A percentile compares a stretch with the other conserved stretches of the same genome.
phyloP scores from a whole-genome alignment of 2,113 vertebrate genomes.

The Phaethon lepturus region DNA sequence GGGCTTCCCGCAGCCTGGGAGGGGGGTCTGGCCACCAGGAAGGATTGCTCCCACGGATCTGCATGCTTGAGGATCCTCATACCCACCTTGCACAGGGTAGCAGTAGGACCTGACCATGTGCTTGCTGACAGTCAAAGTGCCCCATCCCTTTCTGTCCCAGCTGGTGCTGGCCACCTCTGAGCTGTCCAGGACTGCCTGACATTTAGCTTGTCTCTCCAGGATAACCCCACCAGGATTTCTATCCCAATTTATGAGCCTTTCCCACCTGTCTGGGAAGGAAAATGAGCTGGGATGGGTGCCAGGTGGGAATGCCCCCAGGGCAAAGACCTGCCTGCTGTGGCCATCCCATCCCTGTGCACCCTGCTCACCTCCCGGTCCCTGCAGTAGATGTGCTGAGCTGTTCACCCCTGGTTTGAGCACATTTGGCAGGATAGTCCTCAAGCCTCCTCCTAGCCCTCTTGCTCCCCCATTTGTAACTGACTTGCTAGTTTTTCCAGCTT shows the following conservation, averaged over 20 bases:
- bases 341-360: background rate
- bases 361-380: background rate
- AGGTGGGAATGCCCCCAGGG: background rate
- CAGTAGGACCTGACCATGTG: fast-evolving
- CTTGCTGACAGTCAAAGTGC: background rate
- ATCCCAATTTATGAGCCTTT: background rate
- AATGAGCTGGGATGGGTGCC: background rate
- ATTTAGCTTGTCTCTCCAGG: background rate
- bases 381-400: background rate
- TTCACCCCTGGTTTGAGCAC: background rate
- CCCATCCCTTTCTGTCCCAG: background rate
- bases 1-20: background rate
- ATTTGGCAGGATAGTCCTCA: background rate
- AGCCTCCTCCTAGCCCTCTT: background rate
- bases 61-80: fast-evolving
- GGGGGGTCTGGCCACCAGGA: background rate
- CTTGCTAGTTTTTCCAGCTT: background rate
- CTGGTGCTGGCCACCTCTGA: background rate
- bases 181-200: background rate
- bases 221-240: background rate
- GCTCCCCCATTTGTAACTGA: background rate
- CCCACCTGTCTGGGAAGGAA: background rate
- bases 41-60: background rate
- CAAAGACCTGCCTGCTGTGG: background rate
- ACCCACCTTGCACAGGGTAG: background rate